These are phyloP conservation scores for Trichoplusia ni DNA, from an alignment of 1,140 invertebrate species.

Conservation along the genomic window DNA sequence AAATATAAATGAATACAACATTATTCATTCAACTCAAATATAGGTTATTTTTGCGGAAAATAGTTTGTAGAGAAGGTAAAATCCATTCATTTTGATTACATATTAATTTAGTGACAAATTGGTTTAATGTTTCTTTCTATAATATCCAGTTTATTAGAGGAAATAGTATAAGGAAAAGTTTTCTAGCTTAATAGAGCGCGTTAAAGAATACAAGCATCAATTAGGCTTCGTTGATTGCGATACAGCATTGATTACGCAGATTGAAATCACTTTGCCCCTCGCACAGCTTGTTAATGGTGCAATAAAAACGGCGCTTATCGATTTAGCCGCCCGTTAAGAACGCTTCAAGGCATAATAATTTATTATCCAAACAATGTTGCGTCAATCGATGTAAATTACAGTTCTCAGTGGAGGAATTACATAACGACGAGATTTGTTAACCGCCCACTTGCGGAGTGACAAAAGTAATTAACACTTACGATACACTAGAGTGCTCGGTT, in stretches of 20 bases:
- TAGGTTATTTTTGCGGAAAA: too few species aligned
- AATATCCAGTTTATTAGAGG: too few species aligned
- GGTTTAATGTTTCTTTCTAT: too few species aligned
- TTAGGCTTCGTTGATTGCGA: slow-evolving; percentile 56
- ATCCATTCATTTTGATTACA: too few species aligned
- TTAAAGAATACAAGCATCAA: slow-evolving; percentile 45
- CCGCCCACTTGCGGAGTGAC: slow-evolving; percentile 65
- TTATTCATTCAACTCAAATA: neutral
- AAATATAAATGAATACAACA: slow-evolving; percentile 28
- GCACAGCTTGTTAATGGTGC: slow-evolving; percentile 74
- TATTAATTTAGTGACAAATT: too few species aligned
- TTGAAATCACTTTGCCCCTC: slow-evolving; percentile 70
- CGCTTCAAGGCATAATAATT: slow-evolving; percentile 69
- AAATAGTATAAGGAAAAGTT: too few species aligned
- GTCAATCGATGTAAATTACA: slow-evolving; percentile 61
- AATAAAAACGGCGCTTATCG: slow-evolving; percentile 77
- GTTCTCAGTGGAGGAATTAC: slow-evolving; percentile 59
- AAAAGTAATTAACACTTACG: slow-evolving; percentile 77
- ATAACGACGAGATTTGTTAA: slow-evolving; percentile 69
- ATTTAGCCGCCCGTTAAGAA: slow-evolving; percentile 71
- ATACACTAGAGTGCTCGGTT: slow-evolving; percentile 67
- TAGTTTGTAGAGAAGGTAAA: too few species aligned
- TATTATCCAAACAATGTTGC: slow-evolving; percentile 68
- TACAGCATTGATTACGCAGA: slow-evolving; percentile 75
- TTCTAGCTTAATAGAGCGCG: neutral